Evolutionary conservation across 2,888 invertebrate species (phyloP).

Genomic region (Agrochola circellaris): DNA sequence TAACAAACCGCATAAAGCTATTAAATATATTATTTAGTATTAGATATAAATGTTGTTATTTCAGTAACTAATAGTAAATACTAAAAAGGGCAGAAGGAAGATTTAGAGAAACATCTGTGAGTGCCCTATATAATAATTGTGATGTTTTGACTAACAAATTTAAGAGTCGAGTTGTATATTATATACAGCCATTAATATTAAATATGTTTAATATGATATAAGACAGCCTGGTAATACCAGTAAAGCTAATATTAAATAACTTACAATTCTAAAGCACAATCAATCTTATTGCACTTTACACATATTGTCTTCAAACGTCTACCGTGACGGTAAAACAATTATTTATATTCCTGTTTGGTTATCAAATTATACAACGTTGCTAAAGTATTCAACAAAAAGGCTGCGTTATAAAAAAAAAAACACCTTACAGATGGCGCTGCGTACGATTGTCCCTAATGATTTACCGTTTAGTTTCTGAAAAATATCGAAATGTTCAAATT

Average conservation of each 20-base stretch:
- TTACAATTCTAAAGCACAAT: conserved; percentile 78
- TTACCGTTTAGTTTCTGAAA: neutral
- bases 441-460: conserved; percentile 1
- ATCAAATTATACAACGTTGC: conserved; percentile 38
- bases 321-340: conserved; percentile 61
- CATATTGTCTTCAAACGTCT: conserved; percentile 77
- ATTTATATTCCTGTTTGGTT: conserved; percentile 51
- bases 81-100: conserved; percentile 31
- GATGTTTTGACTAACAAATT: conserved; percentile 61
- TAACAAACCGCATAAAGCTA: conserved; percentile 70
- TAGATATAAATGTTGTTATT: conserved; percentile 30
- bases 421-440: conserved; percentile 12
- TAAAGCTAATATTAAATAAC: conserved; percentile 69
- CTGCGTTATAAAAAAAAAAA: conserved; percentile 61
- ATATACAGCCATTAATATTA: conserved; percentile 59
- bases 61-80: conserved; percentile 41
- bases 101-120: conserved; percentile 50
- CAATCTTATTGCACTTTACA: conserved; percentile 80
- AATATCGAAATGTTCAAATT: neutral
- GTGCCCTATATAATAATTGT: conserved; percentile 60
- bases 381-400: conserved; percentile 62
- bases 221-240: conserved; percentile 71
- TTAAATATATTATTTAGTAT: conserved; percentile 51
- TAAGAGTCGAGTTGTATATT: conserved; percentile 53
- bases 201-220: conserved; percentile 67